Percentiles rank a stretch among this genome's conserved stretches.
Conservation (phyloP, 2,888 invertebrate species). For the Belgica antarctica region DNA sequence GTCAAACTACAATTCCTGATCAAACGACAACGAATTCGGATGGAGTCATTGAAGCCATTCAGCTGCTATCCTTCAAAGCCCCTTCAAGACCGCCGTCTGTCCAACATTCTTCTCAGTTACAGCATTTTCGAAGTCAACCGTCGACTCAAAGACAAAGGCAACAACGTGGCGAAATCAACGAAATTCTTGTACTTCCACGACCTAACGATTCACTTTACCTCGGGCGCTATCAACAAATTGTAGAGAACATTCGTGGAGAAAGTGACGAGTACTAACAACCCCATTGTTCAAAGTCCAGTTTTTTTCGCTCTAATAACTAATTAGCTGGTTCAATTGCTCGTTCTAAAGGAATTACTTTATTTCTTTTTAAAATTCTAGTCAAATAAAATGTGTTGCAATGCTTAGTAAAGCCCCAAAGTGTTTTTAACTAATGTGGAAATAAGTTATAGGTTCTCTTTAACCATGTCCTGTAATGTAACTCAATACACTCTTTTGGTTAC, state of each 20-base stretch:
- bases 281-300: no score
- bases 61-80: conserved; percentile 26
- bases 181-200: conserved; percentile 16
- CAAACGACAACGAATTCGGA: conserved; percentile 18
- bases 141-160: conserved; percentile 17
- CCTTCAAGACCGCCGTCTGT: conserved; percentile 35
- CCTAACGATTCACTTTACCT: conserved; percentile 13
- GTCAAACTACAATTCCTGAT: conserved; percentile 27
- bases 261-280: conserved; percentile 39
- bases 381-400: no score
- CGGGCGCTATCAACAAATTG: conserved; percentile 33
- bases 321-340: no score
- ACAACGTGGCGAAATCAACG: conserved; percentile 8
- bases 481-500: no score
- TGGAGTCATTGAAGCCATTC: conserved; percentile 27
- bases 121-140: neutral
- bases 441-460: no score
- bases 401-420: no score
- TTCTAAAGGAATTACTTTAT: no score
- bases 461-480: no score
- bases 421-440: no score
- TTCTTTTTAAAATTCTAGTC: no score
- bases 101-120: conserved; percentile 14
- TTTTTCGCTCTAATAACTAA: no score
- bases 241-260: conserved; percentile 36